Evolutionary conservation across 64 coral and sea anemone genomes (phyloP).

Genomic region (Cladopsammia gracilis): DNA sequence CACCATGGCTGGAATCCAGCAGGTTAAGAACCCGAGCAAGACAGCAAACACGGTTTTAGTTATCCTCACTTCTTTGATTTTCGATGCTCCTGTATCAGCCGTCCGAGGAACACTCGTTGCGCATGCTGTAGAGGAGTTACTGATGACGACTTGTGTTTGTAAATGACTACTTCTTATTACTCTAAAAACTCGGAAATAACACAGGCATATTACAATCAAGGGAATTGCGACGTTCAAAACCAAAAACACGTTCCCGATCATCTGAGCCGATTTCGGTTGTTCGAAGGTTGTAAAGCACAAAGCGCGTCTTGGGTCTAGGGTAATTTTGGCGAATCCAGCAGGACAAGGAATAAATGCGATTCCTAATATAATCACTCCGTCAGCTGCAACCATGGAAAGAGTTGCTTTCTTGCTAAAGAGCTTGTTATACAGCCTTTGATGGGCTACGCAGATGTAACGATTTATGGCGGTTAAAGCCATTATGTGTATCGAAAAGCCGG

Average conservation of each 20-base stretch:
- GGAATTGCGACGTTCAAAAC: slow-evolving; percentile 8
- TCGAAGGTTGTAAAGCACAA: slow-evolving; percentile 8
- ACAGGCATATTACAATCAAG: not conserved
- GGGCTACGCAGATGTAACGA: slow-evolving; percentile 28
- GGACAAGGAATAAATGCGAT: not conserved
- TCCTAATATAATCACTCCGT: not conserved
- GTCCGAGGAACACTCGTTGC: too few species aligned
- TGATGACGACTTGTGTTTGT: not conserved
- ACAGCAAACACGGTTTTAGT: slow-evolving; percentile 31
- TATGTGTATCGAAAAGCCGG: slow-evolving; percentile 15
- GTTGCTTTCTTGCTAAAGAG: slow-evolving; percentile 22
- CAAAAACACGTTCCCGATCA: slow-evolving; percentile 16
- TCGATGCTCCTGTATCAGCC: not conserved
- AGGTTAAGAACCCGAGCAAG: not conserved
- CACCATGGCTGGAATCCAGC: slow-evolving; percentile 7
- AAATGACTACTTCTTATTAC: slow-evolving; percentile 21
- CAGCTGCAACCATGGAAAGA: not conserved
- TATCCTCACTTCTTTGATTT: not conserved
- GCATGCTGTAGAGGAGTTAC: not conserved
- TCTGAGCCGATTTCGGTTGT: not conserved
- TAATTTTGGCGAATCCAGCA: slow-evolving; percentile 3
- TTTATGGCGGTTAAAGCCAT: slow-evolving; percentile 40
- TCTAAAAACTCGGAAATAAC: slow-evolving; percentile 22
- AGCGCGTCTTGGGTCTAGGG: slow-evolving; percentile 14
- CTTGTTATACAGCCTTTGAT: not conserved